Evolutionary conservation across 2,797 vertebrate genomes (phyloP), one percentile per base, ranked within the genome.

Genomic region (Oryzias dopingdopingensis): DNA sequence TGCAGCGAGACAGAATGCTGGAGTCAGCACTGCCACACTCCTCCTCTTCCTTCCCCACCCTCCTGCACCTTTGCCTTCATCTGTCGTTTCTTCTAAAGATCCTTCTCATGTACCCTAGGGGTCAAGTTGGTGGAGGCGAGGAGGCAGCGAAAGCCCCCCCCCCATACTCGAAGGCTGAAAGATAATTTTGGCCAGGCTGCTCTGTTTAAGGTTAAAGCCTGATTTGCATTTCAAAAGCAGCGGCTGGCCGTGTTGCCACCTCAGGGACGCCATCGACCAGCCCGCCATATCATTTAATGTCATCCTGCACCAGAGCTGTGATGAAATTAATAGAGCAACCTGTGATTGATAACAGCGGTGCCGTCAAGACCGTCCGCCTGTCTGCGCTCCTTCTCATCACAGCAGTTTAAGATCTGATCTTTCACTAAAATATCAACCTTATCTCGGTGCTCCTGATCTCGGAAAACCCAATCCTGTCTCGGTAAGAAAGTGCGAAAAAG

Each of bases 221-320:
- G 86, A 94, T 94, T 93, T 93, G 87, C 90, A 92, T 93, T 92
- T 94, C 84, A 93, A 93, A 93, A 90, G 86, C 70, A 47, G 41
- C 55, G 71, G 76, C 78, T 43, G 62, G 75, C 56, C 67, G 42
- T 48, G 71, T 75, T 59, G 70, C 83, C 89, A 89, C 88, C 82
- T 80, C 74, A 64, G 91, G 90, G 90, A 92, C 81, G 48, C 75
- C 76, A 44, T 76, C 58, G 74, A 77, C 74, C 65, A 63, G 52
- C 71, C 83, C 10, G 80, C 88, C 83, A 58, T 92, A 90, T 89
- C 89, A 91, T 86, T 92, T 88, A 92, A 91, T 93, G 87, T 94
- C 92, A 93, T 85, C 83, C 71, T 49, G 76, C 81, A 67, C 83
- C 29, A 23, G 49, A 83, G 82, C 83, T 88, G 88, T 90, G 90